A percentile compares a stretch with the other conserved stretches of the same genome.
Evolutionary conservation across 2,888 invertebrate genomes (phyloP).

Genomic region (Aquatica leii): DNA sequence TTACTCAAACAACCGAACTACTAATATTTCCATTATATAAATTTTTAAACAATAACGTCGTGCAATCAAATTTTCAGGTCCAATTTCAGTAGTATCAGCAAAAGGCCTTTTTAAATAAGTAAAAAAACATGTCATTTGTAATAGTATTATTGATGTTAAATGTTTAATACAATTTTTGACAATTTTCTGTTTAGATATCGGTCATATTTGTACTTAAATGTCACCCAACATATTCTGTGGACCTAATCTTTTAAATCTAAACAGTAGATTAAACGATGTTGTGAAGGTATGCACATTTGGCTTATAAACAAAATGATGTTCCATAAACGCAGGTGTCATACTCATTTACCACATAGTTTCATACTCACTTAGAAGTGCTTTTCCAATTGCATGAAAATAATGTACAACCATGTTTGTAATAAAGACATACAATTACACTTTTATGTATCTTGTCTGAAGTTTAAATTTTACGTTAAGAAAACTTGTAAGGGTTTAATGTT

Average conservation of each 20-base stretch:
- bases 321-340: too few relatives aligned
- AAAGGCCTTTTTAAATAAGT: slow-evolving; percentile 1
- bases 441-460: too few relatives aligned
- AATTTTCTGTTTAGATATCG: too few relatives aligned
- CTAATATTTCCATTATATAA: too few relatives aligned
- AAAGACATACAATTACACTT: slow-evolving; percentile 12
- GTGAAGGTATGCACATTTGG: too few relatives aligned
- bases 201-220: slow-evolving; percentile 14
- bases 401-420: slow-evolving; percentile 17
- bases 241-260: slow-evolving; percentile 15
- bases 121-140: too few relatives aligned
- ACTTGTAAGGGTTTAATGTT: too few relatives aligned
- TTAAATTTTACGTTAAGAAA: too few relatives aligned
- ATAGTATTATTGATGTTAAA: too few relatives aligned
- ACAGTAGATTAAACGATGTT: slow-evolving; percentile 4
- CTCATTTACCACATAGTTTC: slow-evolving; percentile 15
- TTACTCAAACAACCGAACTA: too few relatives aligned
- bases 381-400: slow-evolving; percentile 21
- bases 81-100: slow-evolving; percentile 7
- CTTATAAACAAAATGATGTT: too few relatives aligned
- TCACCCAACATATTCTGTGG: slow-evolving; percentile 21
- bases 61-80: slow-evolving; percentile 12
- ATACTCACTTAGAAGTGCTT: slow-evolving; percentile 16
- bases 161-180: slow-evolving; percentile 6
- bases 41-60: too few relatives aligned